Base-by-base conservation (phyloP, 2,797 vertebrate genomes). In the Florisuga fusca region DNA sequence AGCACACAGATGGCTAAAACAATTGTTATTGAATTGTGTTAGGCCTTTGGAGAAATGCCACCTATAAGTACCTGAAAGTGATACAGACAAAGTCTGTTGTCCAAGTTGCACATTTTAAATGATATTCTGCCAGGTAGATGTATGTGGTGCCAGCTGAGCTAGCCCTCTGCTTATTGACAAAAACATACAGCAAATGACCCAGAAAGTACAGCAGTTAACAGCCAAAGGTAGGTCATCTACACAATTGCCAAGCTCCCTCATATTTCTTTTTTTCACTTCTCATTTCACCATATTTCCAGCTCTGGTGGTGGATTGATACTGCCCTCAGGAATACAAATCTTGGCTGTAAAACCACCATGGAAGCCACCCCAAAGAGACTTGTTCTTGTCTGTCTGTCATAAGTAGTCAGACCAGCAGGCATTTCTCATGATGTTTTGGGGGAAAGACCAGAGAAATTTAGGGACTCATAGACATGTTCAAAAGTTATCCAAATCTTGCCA, bases 51-150 rank as follows among this genome's bases (percentile, higher is more conserved):
- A 94, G 73, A 79, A 73, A 27, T 38, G 87, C 78, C 93, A 90
- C 69, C 46, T 68, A 2, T 43, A 92, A 86, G 67, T 48, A 88
- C 84, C 41, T 43, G 84, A 87, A 95, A 95, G 55, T 23, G 75
- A 92, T 84, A 88, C 0, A 0, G 80, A 53, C 63, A 79, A 87
- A 87, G 86, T 41, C 12, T 54, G 17, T 66, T 71, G 74, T 77
- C 77, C 73, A 78, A 12, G 64, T 76, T 69, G 27, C 87, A 34
- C 87, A 79, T 95, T 93, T 92, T 94, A 78, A 90, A 91, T 83
- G 72, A 38, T 90, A n/a, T 59, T 84, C 90, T 87, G 76, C 64
- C 89, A 80, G 68, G 54, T 86, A 87, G 89, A 89, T 6, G 58
- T 43, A 18, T 19, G 54, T 1, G 27, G 45, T 95, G 87, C 83